Evolutionary conservation across 2,888 invertebrate genomes (phyloP).

Genomic region (Drosophila mercatorum): DNA sequence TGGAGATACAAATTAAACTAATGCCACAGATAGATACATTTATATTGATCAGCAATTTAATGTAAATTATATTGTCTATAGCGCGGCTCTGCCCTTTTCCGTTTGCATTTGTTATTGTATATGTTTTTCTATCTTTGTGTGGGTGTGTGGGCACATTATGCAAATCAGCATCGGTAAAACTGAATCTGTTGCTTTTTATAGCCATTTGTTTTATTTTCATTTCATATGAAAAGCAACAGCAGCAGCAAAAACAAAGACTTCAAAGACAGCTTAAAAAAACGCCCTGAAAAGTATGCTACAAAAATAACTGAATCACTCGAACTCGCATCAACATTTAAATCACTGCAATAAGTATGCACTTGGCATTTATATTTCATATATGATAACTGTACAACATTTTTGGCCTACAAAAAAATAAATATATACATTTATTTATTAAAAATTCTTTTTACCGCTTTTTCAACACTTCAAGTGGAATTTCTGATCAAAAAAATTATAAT

Average conservation of each 20-base stretch:
- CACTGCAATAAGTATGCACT: neutral
- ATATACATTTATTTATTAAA: too few relatives aligned
- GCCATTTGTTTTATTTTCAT: conserved; percentile 68
- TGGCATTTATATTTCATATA: neutral
- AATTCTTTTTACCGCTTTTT: neutral
- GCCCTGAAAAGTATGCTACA: conserved; percentile 28
- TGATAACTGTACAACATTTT: neutral
- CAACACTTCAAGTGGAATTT: neutral
- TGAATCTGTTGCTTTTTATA: conserved; percentile 75
- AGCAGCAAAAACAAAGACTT: conserved; percentile 19
- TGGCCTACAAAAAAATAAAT: neutral
- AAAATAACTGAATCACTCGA: conserved; percentile 3
- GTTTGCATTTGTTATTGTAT: conserved; percentile 33
- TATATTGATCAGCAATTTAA: conserved; percentile 80
- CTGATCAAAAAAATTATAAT: neutral
- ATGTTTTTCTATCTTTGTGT: conserved; percentile 18
- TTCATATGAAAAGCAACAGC: conserved; percentile 35
- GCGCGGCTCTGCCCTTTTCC: conserved; percentile 29
- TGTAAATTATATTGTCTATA: conserved; percentile 76
- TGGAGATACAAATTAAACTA: conserved; percentile 72
- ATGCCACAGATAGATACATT: conserved; percentile 73
- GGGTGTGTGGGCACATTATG: conserved; percentile 61
- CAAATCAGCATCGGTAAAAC: conserved; percentile 64
- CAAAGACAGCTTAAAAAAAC: conserved; percentile 8
- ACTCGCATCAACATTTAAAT: conserved; percentile 1